A percentile compares a stretch with the other conserved stretches of the same genome.
Conservation (phyloP, 2,888 invertebrate genomes). For the Lamellibrachia columna region DNA sequence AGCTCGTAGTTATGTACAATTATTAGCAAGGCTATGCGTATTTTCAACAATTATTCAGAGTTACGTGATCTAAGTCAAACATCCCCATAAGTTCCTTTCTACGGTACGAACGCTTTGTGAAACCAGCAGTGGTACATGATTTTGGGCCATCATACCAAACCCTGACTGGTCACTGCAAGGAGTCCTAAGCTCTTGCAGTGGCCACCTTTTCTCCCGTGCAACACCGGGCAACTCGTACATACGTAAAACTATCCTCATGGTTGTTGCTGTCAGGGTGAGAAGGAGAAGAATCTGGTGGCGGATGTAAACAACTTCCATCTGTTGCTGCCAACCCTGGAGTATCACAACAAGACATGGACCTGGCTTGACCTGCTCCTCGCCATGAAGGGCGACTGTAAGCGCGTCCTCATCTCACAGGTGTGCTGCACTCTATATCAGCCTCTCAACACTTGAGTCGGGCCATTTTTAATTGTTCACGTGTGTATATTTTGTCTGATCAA, state of each 20-base stretch:
- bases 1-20: no score
- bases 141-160: no score
- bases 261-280: slow-evolving; percentile 77
- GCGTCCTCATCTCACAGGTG: slow-evolving; percentile 84
- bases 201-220: no score
- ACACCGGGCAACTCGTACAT: no score
- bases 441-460: background rate
- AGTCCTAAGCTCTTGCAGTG: no score
- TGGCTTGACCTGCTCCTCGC: slow-evolving; percentile 97
- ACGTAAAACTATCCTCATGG: background rate
- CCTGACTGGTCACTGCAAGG: no score
- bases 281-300: slow-evolving; percentile 92
- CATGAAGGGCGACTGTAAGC: slow-evolving; percentile 91
- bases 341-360: slow-evolving; percentile 99
- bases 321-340: slow-evolving; percentile 94
- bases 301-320: slow-evolving; percentile 94
- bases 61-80: no score
- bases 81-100: no score
- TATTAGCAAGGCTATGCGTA: no score
- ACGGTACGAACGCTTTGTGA: no score
- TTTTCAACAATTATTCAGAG: no score
- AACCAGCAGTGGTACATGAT: no score
- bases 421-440: background rate
- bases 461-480: background rate
- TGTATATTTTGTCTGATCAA: background rate